These are phyloP conservation scores for Thomomys bottae DNA, from an alignment of 2,113 vertebrate genomes.

Conservation along the genomic window DNA sequence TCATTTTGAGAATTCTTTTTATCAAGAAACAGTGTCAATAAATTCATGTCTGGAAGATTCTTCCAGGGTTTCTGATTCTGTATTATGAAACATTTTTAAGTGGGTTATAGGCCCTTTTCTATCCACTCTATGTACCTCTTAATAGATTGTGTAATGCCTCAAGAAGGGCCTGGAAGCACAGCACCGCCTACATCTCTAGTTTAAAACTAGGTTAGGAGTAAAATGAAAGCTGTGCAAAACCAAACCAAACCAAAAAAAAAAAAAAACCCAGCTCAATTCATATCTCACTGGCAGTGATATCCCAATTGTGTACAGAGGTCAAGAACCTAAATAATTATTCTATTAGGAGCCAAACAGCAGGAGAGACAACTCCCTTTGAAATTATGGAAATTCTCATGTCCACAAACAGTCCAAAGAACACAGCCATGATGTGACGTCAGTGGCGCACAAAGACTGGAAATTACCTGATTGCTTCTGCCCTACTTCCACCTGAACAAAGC, in stretches of 20 bases:
- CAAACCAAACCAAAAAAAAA: not conserved
- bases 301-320: slow-evolving; percentile 52
- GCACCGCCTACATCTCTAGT: slow-evolving; percentile 68
- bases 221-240: slow-evolving; percentile 70
- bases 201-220: slow-evolving; percentile 76
- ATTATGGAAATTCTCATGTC: slow-evolving; percentile 59
- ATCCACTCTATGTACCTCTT: slow-evolving; percentile 45
- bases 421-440: not conserved
- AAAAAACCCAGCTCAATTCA: slow-evolving; percentile 46
- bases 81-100: slow-evolving; percentile 68
- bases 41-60: slow-evolving; percentile 56
- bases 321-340: slow-evolving; percentile 50
- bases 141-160: slow-evolving; percentile 72
- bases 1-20: slow-evolving; percentile 54
- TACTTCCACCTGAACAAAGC: slow-evolving; percentile 32
- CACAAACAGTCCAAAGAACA: slow-evolving; percentile 20
- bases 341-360: slow-evolving; percentile 37
- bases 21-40: slow-evolving; percentile 41
- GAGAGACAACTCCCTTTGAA: slow-evolving; percentile 55
- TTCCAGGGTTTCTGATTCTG: slow-evolving; percentile 53
- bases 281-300: slow-evolving; percentile 42
- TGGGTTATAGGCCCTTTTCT: slow-evolving; percentile 71
- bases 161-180: slow-evolving; percentile 45
- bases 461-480: slow-evolving; percentile 21
- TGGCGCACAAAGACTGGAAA: slow-evolving; percentile 7